Evolutionary conservation across 2,888 invertebrate species (phyloP), one percentile per base, ranked within the genome.

Genomic region (Epinotia demarniana): DNA sequence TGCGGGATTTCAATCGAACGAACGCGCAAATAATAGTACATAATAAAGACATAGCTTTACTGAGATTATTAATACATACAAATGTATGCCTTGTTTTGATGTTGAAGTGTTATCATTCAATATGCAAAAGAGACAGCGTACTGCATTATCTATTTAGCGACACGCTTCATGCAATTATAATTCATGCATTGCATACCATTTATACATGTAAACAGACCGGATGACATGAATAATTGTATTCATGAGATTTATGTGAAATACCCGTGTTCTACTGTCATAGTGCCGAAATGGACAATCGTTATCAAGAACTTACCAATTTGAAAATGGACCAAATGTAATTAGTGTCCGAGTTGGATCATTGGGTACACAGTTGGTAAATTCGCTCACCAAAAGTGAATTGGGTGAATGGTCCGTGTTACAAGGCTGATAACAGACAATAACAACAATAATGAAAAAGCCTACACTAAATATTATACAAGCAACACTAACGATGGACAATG

Each of bases 81-180:
- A 55, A 68, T 68, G 19, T 57, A 68, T 68, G 19, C 68, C 57
- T 57, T 68, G 68, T 68, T 57, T 57, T 68, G 57, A 58, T 55
- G 68, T 68, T 19, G 19, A 55, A 18, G 68, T 68, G 19, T 39
- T 43, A 49, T 68, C 58, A 27, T 13, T 58, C 23, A 23, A 27
- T 68, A 57, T 68, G 57, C 19, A 57, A 39, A 39, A 57, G 6
- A 27, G 55, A 6, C 43, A 46, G 16, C 12, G 9, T 46, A n/a
- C 33, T 39, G 18, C 33, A 55, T 33, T 53, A 55, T 13, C 33
- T 12, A 53, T 66, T 67, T 67, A 19, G 46, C 23, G n/a, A 61
- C 61, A 11, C 46, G n/a, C 53, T 67, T 67, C 53, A 19, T 55
- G 39, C 33, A 18, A 33, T 39, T 19, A 11, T n/a, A n/a, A 57